Evolutionary conservation across 2,888 invertebrate genomes (phyloP), one percentile per base, ranked within the genome.

Genomic region (Hemaris fuciformis): DNA sequence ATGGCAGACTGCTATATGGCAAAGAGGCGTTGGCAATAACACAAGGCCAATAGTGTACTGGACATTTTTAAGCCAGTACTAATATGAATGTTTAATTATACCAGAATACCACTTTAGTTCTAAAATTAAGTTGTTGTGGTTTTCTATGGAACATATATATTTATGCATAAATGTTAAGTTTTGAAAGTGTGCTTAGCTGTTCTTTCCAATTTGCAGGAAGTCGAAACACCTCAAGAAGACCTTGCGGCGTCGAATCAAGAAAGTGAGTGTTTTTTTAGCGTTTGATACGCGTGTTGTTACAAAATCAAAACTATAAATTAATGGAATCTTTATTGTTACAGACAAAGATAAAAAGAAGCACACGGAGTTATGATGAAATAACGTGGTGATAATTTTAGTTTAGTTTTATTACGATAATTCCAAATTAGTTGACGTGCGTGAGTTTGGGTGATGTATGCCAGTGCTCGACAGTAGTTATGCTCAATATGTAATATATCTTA

Each of bases 301-400:
- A 13, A 48, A 0, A 20, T 10, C 13, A 15, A 27, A 43, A 8
- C 59, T 15, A 18, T 8, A 31, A 8, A 59, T n/a, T 38, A 45
- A 58, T 59, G 6, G 45, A 22, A 57, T 48, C 10, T 65, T 53
- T 61, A 69, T 71, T 72, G 72, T 71, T 87, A 78, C 89, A 91
- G 91, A 75, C 67, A 76, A 77, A 68, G 66, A 73, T 53, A 80
- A 81, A 59, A 79, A 75, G 25, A 64, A 81, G 62, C 91, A 88
- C 73, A 83, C 83, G 10, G 91, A 92, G 80, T 89, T 92, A 91
- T 92, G 89, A 91, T 89, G 80, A 81, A 75, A 73, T 80, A 79
- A 76, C 74, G 72, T 71, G 65, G 63, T 62, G 66, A 45, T 38
- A 48, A 71, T 68, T 68, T 71, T 69, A 70, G 60, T 61, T 69